phyloP scores from a whole-genome alignment of 2,797 vertebrate genomes.

The Prionace glauca region DNA sequence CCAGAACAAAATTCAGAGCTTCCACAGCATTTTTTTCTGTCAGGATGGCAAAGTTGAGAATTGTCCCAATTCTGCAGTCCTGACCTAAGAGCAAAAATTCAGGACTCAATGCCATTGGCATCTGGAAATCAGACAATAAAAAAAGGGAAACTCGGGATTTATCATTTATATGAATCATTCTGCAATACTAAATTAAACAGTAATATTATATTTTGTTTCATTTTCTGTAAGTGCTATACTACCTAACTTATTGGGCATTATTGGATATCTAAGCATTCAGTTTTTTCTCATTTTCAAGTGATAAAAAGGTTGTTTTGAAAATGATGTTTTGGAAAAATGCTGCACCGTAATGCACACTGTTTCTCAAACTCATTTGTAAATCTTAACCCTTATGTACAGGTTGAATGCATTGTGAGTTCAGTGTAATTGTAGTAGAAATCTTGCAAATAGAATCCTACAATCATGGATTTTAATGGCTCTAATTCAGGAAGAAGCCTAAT shows the following conservation, averaged over 20 bases:
- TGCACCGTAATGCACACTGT: neutral
- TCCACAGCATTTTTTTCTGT: no score
- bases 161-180: neutral
- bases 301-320: neutral
- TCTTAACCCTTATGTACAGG: neutral
- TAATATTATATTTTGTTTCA: neutral
- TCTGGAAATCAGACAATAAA: neutral
- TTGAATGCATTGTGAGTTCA: neutral
- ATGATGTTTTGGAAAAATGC: neutral
- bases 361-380: neutral
- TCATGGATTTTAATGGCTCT: neutral
- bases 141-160: neutral
- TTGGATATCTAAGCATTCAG: neutral
- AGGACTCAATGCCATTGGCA: neutral
- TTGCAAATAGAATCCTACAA: neutral
- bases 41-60: no score
- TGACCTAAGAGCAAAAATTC: no score
- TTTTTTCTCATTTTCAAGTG: neutral
- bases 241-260: neutral
- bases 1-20: no score
- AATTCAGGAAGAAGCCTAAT: neutral
- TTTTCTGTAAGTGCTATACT: neutral
- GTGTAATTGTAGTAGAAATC: neutral
- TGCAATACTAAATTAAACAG: neutral
- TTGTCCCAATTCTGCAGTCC: no score